Evolutionary conservation across 2,113 vertebrate species (phyloP).

Genomic region (Hippopotamus amphibius): DNA sequence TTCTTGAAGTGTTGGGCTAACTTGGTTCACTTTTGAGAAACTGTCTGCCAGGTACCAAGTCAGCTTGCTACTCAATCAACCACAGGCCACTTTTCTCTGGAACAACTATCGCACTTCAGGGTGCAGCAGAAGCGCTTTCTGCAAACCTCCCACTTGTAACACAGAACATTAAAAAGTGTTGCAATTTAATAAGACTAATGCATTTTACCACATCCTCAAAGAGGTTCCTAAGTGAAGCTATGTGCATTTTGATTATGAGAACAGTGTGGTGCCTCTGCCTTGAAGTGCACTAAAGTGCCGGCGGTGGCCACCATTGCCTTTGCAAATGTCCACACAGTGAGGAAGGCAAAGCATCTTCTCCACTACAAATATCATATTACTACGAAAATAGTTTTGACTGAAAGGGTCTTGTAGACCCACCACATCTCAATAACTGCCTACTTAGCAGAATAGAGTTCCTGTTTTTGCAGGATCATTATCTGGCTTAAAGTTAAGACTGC

Average conservation of each 20-base stretch:
- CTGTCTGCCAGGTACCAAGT: not conserved
- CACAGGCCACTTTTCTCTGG: not conserved
- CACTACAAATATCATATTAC: not conserved
- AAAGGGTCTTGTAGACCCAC: not conserved
- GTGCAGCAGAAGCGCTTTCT: not conserved
- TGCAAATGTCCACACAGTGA: not conserved
- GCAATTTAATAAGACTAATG: not conserved
- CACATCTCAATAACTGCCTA: not conserved
- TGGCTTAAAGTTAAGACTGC: not conserved
- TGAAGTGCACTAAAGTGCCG: not conserved
- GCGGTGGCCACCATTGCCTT: rapidly evolving
- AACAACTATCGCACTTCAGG: not conserved
- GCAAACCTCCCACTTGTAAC: not conserved
- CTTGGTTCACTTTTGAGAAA: not conserved
- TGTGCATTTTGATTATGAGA: not conserved
- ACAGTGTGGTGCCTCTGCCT: not conserved
- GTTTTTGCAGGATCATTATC: not conserved
- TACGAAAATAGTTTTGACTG: not conserved
- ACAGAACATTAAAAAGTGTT: not conserved
- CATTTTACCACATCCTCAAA: not conserved
- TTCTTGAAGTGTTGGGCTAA: not conserved
- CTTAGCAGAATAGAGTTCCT: not conserved
- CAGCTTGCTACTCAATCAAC: not conserved
- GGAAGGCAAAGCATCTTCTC: not conserved
- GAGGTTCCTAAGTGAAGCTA: not conserved